Conservation (phyloP, 1,140 invertebrate genomes). For the Zeugodacus cucurbitae region DNA sequence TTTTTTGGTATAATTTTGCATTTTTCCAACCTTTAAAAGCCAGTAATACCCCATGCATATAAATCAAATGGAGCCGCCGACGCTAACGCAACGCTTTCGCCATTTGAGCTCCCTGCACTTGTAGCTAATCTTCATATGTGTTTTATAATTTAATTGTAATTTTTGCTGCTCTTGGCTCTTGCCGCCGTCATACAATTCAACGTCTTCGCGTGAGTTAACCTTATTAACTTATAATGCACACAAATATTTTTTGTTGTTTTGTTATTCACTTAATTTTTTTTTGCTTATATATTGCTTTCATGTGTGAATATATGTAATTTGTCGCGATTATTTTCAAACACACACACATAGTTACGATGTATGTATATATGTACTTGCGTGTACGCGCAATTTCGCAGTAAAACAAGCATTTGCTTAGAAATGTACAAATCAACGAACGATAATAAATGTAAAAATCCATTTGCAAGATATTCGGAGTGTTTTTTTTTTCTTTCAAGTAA, state of each 20-base stretch:
- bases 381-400: not conserved
- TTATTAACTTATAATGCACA: conserved; percentile 52
- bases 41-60: too few species aligned
- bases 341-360: not conserved
- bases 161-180: not conserved
- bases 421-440: conserved; percentile 34
- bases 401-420: not conserved
- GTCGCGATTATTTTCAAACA: not conserved
- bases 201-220: conserved; percentile 56
- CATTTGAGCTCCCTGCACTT: not conserved
- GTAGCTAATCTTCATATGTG: not conserved
- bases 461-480: too few species aligned
- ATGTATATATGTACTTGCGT: not conserved
- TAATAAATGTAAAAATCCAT: not conserved
- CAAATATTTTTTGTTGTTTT: conserved; percentile 34
- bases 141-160: not conserved
- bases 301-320: not conserved
- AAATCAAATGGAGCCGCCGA: not conserved
- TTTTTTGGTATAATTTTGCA: too few species aligned
- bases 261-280: too few species aligned
- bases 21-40: not conserved
- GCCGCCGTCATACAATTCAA: conserved; percentile 13
- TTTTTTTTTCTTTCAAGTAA: too few species aligned
- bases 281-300: not conserved
- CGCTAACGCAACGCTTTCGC: not conserved